A percentile compares a stretch with the other conserved stretches of the same genome.
Evolutionary conservation across 2,888 invertebrate genomes (phyloP).

Genomic region (Mesorhabditis spiculigera): DNA sequence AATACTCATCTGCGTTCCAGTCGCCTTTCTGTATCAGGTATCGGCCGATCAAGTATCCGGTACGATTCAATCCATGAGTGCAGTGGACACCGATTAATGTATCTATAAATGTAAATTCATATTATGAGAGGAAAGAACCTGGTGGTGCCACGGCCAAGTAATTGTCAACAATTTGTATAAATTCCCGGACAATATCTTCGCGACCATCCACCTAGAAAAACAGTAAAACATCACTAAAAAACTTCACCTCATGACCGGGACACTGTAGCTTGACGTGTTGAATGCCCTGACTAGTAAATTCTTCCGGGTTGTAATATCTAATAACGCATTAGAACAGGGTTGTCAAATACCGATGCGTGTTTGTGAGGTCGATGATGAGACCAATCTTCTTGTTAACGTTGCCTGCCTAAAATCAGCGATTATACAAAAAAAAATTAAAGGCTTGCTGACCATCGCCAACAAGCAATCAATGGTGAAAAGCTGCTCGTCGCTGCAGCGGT

Average conservation of each 20-base stretch:
- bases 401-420: conserved; percentile 24
- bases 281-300: neutral
- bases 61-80: conserved; percentile 65
- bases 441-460: conserved; percentile 14
- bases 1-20: conserved; percentile 14
- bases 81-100: conserved; percentile 63
- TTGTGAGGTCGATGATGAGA: conserved; percentile 61
- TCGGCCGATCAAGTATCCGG: conserved; percentile 63
- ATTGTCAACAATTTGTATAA: conserved; percentile 26
- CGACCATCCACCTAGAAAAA: conserved; percentile 16
- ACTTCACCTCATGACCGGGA: conserved; percentile 41
- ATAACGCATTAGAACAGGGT: conserved; percentile 10
- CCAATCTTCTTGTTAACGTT: conserved; percentile 53
- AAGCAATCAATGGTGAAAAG: conserved; percentile 25
- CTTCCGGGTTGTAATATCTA: neutral
- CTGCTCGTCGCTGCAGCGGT: conserved; percentile 55
- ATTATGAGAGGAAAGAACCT: conserved; percentile 13
- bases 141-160: conserved; percentile 22
- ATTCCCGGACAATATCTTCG: conserved; percentile 36
- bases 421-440: neutral
- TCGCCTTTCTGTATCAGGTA: conserved; percentile 24
- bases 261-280: conserved; percentile 28
- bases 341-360: conserved; percentile 57
- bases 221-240: neutral
- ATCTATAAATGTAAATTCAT: conserved; percentile 38